Evolutionary conservation across 2,797 vertebrate species (phyloP), one percentile per base, ranked within the genome.

Genomic region (Melanotaenia parkinsoni): DNA sequence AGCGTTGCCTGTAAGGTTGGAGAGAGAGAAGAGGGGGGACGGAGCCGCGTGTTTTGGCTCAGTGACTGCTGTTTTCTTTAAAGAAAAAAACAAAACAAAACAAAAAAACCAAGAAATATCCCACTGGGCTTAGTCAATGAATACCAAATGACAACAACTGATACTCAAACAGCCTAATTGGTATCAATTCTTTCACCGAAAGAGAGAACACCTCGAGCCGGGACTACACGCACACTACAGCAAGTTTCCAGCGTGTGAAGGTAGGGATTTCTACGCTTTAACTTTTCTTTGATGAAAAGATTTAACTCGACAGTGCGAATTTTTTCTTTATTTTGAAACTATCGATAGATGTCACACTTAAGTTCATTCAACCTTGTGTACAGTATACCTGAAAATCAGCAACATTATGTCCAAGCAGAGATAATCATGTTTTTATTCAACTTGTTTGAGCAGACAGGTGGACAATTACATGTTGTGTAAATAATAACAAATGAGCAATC

Each of bases 31-130:
- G 86, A 87, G 91, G 92, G 92, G 92, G 91, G 78, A 87, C 87
- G 76, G 92, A 87, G 88, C 90, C 83, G 84, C 93, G 92, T 91
- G 90, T 94, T 93, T 84, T 90, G 86, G 91, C 83, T 85, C 80
- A 76, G 67, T 89, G 79, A 75, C 86, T 82, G 67, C 66, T 78
- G 54, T 57, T 63, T 33, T 63, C 28, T 63, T 50, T 63, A 30
- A 30, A 30, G 5, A 30, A 4, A 4, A 30, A 30, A 30, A 30
- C 28, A 30, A 30, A 30, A 30, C 30, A 30, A 30, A 30, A 30
- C 30, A 24, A 40, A 58, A 33, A 30, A 28, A 74, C 7, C 7
- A 50, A 45, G 13, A 20, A 71, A 86, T 83, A 78, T 84, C 73
- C 76, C 73, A 24, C 59, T 28, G 45, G 59, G 3, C 3, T 78